Evolutionary conservation across 2,113 vertebrate genomes (phyloP).

Genomic region (Prunella fulvescens): DNA sequence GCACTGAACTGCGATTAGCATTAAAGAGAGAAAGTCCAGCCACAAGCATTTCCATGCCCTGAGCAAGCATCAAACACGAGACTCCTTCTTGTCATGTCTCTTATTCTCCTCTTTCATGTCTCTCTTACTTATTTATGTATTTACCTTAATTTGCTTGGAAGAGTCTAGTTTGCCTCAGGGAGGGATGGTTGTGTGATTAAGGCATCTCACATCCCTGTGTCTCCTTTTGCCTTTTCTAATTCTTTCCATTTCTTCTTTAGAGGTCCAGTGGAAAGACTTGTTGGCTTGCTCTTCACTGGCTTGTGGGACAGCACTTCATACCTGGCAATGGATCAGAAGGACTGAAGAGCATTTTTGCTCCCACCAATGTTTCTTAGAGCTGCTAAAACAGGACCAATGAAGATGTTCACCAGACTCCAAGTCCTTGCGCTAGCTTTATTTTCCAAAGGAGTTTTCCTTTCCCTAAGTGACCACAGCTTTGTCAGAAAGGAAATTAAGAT

Average conservation of each 20-base stretch:
- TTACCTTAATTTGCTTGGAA: background rate
- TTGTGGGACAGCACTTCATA: constrained; percentile 61
- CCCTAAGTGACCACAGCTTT: constrained; percentile 84
- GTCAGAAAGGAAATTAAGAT: constrained; percentile 94
- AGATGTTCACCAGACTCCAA: constrained; percentile 83
- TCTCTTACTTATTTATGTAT: background rate
- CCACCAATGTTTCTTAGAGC: constrained; percentile 56
- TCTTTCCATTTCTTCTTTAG: constrained; percentile 70
- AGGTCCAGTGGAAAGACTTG: constrained; percentile 67
- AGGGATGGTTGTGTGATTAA: background rate
- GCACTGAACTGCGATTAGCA: background rate
- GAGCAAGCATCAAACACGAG: background rate
- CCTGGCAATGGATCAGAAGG: constrained; percentile 75
- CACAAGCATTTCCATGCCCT: background rate
- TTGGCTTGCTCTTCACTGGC: constrained; percentile 69
- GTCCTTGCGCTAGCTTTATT: constrained; percentile 83
- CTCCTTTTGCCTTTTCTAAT: constrained; percentile 39
- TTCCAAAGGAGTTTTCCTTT: constrained; percentile 85
- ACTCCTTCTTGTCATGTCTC: background rate
- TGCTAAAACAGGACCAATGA: constrained; percentile 61
- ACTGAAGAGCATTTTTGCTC: constrained; percentile 46
- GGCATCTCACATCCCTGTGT: background rate
- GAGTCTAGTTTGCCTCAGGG: background rate
- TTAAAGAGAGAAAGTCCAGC: background rate
- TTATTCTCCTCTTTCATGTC: background rate